Conservation (phyloP, 53 echinoderm and acorn worm species). For the Hippasteria phrygiana region DNA sequence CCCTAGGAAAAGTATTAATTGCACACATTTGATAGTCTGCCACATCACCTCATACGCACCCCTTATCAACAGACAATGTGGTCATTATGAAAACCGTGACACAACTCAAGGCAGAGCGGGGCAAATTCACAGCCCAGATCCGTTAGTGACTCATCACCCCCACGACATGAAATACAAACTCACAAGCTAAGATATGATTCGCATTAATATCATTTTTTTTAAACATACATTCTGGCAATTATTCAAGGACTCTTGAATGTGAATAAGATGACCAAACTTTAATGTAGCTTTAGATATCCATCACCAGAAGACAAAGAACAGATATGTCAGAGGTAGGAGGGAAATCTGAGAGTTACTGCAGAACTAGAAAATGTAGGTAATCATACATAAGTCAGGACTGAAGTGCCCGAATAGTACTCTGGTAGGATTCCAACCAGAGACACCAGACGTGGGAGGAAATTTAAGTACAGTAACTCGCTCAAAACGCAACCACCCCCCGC, state of each 20-base stretch:
- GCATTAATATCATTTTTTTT: neutral
- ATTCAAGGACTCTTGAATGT: neutral
- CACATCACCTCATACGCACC: neutral
- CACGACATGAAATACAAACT: constrained; percentile 3
- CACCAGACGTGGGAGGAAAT: no score
- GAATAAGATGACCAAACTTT: no score
- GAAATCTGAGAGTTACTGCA: no score
- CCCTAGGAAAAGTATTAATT: constrained; percentile 51
- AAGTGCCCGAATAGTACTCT: no score
- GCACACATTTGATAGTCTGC: constrained; percentile 44
- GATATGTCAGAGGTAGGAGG: no score
- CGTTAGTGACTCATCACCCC: constrained; percentile 22
- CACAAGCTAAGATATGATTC: neutral
- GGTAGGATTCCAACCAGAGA: no score
- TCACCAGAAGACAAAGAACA: no score
- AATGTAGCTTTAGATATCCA: neutral
- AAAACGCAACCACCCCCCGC: no score
- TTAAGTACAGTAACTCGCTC: no score
- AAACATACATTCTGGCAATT: neutral
- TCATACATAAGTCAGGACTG: no score
- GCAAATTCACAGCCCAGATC: neutral
- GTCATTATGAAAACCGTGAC: neutral
- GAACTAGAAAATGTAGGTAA: no score
- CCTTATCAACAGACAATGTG: neutral
- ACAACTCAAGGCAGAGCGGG: neutral